A percentile compares a stretch with the other conserved stretches of the same genome.
These are phyloP conservation scores for Thryonomys swinderianus DNA, from an alignment of 2,113 vertebrate genomes.

Conservation along the genomic window DNA sequence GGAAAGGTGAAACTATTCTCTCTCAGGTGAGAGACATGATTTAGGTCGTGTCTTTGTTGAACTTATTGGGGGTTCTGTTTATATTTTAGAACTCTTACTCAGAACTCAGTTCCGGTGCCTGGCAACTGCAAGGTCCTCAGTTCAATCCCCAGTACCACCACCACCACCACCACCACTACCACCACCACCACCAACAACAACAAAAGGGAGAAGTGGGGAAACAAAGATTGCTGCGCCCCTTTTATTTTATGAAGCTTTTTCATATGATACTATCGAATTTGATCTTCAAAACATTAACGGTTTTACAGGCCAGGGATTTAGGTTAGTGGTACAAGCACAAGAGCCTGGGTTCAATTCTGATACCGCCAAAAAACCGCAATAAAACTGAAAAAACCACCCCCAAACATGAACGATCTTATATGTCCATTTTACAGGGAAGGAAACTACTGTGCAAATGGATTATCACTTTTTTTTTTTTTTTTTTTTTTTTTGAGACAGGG, in stretches of 20 bases:
- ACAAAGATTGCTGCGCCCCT: neutral
- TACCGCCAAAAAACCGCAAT: neutral
- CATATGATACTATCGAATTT: neutral
- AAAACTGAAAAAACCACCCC: no score
- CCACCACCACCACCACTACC: no score
- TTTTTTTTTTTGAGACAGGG: no score
- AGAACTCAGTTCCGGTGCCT: no score
- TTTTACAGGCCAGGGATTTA: neutral
- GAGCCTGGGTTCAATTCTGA: no score
- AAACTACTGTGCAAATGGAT: neutral
- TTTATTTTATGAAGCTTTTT: conserved; percentile 16
- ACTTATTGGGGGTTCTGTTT: neutral
- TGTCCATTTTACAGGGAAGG: conserved; percentile 11
- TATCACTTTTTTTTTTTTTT: no score
- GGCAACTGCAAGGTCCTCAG: no score
- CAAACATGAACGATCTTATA: neutral
- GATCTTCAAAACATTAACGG: neutral
- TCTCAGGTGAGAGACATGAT: neutral
- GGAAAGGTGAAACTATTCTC: conserved; percentile 6
- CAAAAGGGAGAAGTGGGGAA: conserved; percentile 24
- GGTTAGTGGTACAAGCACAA: no score
- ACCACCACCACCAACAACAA: no score
- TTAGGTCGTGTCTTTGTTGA: conserved; percentile 35
- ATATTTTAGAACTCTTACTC: neutral
- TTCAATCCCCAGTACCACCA: no score